Percentiles rank a stretch among this genome's conserved stretches.
phyloP scores from a whole-genome alignment of 1,140 invertebrate species.

The Aphaenogaster ashmeadi region DNA sequence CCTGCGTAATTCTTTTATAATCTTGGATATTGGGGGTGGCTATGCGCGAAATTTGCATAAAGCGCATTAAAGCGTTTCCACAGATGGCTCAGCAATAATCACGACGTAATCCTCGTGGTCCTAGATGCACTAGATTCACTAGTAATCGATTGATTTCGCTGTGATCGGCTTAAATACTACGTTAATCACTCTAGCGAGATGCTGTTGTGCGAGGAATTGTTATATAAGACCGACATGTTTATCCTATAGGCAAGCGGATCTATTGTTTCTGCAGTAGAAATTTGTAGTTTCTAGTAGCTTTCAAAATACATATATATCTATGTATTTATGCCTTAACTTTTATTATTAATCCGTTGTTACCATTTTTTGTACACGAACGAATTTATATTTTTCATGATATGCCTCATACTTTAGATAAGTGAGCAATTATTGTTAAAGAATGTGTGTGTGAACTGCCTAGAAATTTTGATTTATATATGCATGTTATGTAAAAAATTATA shows the following conservation, averaged over 20 bases:
- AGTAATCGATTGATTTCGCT: constrained; percentile 77
- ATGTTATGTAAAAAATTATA: neutral
- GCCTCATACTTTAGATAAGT: neutral
- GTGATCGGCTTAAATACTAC: constrained; percentile 77
- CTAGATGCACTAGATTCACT: constrained; percentile 67
- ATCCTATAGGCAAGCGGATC: neutral
- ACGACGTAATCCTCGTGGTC: constrained; percentile 70
- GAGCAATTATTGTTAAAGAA: neutral
- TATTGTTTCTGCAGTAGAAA: neutral
- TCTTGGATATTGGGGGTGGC: constrained; percentile 69
- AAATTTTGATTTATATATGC: neutral
- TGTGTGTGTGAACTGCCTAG: neutral
- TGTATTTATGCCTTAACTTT: neutral
- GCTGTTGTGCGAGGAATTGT: constrained; percentile 66
- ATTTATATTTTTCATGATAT: neutral
- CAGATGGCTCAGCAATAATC: constrained; percentile 77
- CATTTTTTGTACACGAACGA: neutral
- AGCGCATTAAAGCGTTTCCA: constrained; percentile 75
- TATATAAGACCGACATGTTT: constrained; percentile 55
- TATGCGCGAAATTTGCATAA: constrained; percentile 75
- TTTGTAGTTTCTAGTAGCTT: neutral
- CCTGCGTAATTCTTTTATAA: constrained; percentile 57
- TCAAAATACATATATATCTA: neutral
- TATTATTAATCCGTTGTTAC: neutral
- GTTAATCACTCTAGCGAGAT: constrained; percentile 73